phyloP scores from a whole-genome alignment of 2,888 invertebrate genomes.

The Clitarchus hookeri region DNA sequence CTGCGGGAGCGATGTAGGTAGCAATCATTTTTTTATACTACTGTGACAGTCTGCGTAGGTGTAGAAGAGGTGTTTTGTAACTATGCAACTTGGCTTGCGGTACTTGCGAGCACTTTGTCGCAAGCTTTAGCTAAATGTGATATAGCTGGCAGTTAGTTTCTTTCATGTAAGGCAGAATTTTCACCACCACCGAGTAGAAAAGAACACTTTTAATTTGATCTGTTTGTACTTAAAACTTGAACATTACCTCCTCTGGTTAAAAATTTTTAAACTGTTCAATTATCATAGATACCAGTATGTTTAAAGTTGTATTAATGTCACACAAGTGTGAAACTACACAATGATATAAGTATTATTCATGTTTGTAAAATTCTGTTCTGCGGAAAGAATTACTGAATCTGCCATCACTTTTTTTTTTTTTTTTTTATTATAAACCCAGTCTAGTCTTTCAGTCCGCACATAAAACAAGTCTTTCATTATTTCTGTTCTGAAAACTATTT shows the following conservation, averaged over 20 bases:
- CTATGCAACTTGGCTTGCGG: not conserved
- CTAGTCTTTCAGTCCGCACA: conserved; percentile 43
- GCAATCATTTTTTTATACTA: conserved; percentile 25
- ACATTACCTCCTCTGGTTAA: not conserved
- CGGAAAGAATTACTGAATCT: conserved; percentile 17
- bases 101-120: conserved; percentile 25
- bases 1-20: conserved; percentile 32
- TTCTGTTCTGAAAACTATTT: not conserved
- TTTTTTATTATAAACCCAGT: conserved; percentile 40
- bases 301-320: not conserved
- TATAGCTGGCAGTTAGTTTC: conserved; percentile 32
- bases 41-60: conserved; percentile 28
- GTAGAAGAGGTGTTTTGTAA: conserved; percentile 30
- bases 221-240: not conserved
- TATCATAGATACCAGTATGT: not conserved
- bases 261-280: not conserved
- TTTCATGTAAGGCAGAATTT: conserved; percentile 32
- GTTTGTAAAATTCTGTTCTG: conserved; percentile 29
- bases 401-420: conserved; percentile 31
- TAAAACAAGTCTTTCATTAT: conserved; percentile 33
- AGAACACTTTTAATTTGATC: not conserved
- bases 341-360: not conserved
- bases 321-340: not conserved
- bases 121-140: conserved; percentile 38
- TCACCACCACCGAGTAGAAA: not conserved